Percentiles rank a stretch among this genome's conserved stretches.
Conservation (phyloP, 2,113 vertebrate species). For the Brachyistius frenatus region DNA sequence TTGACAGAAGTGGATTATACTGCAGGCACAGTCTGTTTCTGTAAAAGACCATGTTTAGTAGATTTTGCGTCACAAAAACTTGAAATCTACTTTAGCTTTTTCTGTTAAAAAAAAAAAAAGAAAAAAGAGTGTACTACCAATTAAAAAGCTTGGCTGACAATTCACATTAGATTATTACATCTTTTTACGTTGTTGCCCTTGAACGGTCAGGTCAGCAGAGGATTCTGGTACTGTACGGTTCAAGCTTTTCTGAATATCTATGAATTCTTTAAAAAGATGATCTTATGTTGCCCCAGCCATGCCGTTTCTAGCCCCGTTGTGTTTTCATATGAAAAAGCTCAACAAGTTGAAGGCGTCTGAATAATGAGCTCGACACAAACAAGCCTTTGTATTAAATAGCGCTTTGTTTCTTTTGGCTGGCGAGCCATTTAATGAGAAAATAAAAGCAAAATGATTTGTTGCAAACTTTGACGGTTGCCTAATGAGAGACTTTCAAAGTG, state of each 20-base stretch:
- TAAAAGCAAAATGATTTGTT: slow-evolving; percentile 15
- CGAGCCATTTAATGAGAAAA: slow-evolving; percentile 4
- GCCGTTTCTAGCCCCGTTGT: neutral
- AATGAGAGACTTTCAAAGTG: slow-evolving; percentile 13
- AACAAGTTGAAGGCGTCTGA: neutral
- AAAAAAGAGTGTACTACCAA: too few relatives aligned
- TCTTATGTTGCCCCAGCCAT: neutral
- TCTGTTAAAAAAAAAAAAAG: too few relatives aligned
- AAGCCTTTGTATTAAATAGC: slow-evolving; percentile 12
- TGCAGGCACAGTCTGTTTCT: too few relatives aligned
- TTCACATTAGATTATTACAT: neutral
- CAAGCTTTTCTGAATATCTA: neutral
- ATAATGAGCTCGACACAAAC: neutral
- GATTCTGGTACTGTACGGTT: too few relatives aligned
- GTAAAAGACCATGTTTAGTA: too few relatives aligned
- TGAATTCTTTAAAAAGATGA: too few relatives aligned
- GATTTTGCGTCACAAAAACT: too few relatives aligned
- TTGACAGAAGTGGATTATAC: too few relatives aligned
- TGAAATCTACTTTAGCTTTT: too few relatives aligned
- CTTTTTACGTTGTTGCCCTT: neutral
- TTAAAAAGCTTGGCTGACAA: too few relatives aligned
- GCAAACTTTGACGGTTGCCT: slow-evolving; percentile 3
- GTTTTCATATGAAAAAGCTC: neutral
- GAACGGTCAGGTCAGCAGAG: too few relatives aligned
- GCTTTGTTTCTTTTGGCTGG: neutral